Evolutionary conservation across 2,113 vertebrate species (phyloP).

Genomic region (Eudorcas thomsonii): DNA sequence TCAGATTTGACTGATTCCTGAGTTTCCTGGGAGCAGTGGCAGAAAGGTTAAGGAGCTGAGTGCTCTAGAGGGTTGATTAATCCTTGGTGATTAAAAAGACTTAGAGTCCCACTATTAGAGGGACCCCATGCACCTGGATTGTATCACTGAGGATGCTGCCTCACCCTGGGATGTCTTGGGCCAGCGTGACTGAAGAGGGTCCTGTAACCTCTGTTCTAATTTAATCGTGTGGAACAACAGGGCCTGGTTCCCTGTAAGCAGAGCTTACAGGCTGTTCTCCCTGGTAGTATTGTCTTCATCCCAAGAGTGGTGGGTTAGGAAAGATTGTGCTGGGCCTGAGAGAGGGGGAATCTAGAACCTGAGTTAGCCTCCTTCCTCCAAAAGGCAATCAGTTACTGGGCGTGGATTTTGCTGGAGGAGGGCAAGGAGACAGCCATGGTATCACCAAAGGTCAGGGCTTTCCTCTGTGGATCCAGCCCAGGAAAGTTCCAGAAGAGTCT

Average conservation of each 20-base stretch:
- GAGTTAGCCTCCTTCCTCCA: too few relatives aligned
- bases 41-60: not conserved
- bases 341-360: not conserved
- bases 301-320: accelerated
- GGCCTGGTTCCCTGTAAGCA: too few relatives aligned
- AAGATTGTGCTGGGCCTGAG: too few relatives aligned
- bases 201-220: accelerated
- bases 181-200: not conserved
- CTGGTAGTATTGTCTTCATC: not conserved
- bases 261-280: not conserved
- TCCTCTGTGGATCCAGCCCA: not conserved
- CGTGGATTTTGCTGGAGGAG: accelerated
- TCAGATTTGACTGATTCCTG: too few relatives aligned
- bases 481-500: not conserved
- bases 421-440: accelerated
- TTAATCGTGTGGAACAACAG: accelerated
- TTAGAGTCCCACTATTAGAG: not conserved
- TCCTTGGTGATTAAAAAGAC: not conserved
- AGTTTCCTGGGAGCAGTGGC: not conserved
- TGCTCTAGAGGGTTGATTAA: too few relatives aligned
- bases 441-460: not conserved
- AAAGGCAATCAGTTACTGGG: not conserved
- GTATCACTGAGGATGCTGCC: accelerated
- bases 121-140: accelerated
- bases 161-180: not conserved